phyloP scores from a whole-genome alignment of 2,797 vertebrate genomes.

The Sebastes ruberrimus region DNA sequence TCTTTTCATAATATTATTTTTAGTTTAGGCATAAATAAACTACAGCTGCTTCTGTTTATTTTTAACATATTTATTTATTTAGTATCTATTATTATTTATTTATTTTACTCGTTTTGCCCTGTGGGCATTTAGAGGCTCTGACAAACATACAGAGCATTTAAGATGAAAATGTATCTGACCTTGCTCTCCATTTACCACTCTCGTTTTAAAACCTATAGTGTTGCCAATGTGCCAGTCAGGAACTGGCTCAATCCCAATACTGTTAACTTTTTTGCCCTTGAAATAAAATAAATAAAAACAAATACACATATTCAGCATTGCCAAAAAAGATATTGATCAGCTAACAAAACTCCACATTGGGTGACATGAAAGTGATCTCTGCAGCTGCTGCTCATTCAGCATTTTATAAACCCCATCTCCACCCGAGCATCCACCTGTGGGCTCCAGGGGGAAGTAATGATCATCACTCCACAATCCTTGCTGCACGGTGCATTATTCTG shows the following conservation, averaged over 20 bases:
- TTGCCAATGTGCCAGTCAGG: background rate
- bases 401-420: background rate
- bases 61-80: background rate
- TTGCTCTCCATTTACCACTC: background rate
- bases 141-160: background rate
- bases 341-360: background rate
- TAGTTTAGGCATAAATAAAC: constrained; percentile 1
- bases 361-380: background rate
- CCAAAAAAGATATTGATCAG: background rate
- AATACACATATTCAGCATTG: background rate
- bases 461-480: background rate
- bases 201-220: background rate
- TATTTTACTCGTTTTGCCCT: background rate
- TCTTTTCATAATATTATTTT: background rate
- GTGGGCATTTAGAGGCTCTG: background rate
- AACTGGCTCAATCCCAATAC: background rate
- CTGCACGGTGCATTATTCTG: background rate
- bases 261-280: background rate
- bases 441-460: background rate
- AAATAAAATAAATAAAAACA: background rate
- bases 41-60: background rate
- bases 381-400: background rate
- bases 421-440: background rate
- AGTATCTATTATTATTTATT: background rate
- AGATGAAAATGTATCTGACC: background rate